Base-by-base conservation (phyloP, 2,888 invertebrate genomes). In the Watsonalla binaria region DNA sequence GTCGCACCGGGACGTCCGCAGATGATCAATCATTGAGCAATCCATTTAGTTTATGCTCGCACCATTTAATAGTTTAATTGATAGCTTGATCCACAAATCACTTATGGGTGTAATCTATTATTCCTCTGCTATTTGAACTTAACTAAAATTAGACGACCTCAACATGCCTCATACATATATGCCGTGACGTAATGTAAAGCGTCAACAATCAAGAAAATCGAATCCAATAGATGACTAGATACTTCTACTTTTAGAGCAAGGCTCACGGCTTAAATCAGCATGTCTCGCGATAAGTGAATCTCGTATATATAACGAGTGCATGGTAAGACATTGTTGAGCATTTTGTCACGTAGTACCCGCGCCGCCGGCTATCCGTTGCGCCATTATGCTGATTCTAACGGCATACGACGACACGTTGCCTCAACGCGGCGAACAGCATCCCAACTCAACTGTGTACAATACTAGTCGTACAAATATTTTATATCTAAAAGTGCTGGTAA, bases 341-440 rank as follows among this genome's bases (percentile, higher is more conserved):
- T 71, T 71, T 66, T 66, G 73, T 78, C 85, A 84, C 84, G 83
- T 83, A 75, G 63, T 63, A 66, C 55, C 71, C 70, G 24, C 24
- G 24, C 24, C 75, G 71, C 72, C 74, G 71, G 69, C 78, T 78
- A 78, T 76, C 72, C 70, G 70, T 65, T 61, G 66, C 69, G 66
- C 70, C 75, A 80, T 84, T 85, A 83, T 82, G 81, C 79, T 82
- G 82, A 85, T 82, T 79, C 72, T 65, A 61, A 56, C 63, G 62
- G 69, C 62, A 69, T 68, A 73, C 72, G 69, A 60, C 61, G 57
- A 66, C 72, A 70, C 67, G 70, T 68, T 57, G 60, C 55, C 52
- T 24, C 61, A 60, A 70, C 69, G 64, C 66, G 66, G 61, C 53
- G 58, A 65, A 62, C 61, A 62, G 62, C 46, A 51, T 47, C 33